phyloP scores from a whole-genome alignment of 64 coral and sea anemone genomes.

The Pocillopora verrucosa region DNA sequence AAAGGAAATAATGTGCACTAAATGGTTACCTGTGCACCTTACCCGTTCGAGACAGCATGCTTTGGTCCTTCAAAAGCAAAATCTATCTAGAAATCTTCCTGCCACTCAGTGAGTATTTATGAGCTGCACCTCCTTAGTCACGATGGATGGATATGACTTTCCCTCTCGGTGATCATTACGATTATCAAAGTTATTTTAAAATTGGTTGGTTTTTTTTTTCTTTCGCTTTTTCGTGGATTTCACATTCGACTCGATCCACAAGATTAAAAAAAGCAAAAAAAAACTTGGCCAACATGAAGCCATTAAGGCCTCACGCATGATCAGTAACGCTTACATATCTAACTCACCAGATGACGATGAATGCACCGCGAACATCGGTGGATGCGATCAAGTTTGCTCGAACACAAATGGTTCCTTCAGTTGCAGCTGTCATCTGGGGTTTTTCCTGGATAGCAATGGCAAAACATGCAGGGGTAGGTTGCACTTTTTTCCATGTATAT shows the following conservation, averaged over 20 bases:
- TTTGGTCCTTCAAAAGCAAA: no score
- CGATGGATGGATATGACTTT: neutral
- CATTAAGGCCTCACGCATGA: neutral
- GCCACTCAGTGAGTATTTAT: no score
- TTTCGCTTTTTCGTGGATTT: no score
- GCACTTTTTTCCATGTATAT: neutral
- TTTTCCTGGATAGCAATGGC: conserved; percentile 12
- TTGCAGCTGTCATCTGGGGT: conserved; percentile 15
- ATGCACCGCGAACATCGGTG: neutral
- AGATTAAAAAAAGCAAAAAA: neutral
- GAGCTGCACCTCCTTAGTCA: neutral
- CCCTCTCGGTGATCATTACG: no score
- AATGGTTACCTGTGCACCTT: no score
- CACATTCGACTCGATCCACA: no score
- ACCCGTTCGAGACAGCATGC: no score
- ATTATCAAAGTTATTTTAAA: no score
- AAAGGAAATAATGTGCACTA: no score
- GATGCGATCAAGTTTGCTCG: conserved; percentile 19
- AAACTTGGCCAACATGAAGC: neutral
- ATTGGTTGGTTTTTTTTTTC: no score
- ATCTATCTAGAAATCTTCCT: no score
- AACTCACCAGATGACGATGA: conserved; percentile 21
- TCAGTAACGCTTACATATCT: no score
- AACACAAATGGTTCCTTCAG: conserved; percentile 18
- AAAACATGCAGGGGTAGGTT: conserved; percentile 18